Percentiles rank a stretch among this genome's conserved stretches.
Conservation (phyloP, 2,113 vertebrate genomes). For the Corvus moneduloides region DNA sequence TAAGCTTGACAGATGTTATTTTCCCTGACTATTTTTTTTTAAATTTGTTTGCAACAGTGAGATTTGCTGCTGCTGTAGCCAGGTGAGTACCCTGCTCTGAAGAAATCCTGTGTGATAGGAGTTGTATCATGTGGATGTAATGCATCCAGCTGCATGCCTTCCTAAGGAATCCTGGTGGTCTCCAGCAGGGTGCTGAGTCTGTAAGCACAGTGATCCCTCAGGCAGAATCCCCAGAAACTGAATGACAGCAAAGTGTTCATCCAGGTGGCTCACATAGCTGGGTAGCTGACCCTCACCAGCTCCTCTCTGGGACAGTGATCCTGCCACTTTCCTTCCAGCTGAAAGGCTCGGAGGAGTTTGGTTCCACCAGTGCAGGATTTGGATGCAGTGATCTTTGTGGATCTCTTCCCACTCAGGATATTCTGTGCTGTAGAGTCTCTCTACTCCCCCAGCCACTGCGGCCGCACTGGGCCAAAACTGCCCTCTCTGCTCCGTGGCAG, state of each 20-base stretch:
- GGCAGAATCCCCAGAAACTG: background rate
- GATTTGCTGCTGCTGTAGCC: background rate
- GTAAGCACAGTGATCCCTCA: background rate
- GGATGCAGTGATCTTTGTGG: too few species aligned
- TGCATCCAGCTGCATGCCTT: accelerated
- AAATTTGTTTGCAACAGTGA: background rate
- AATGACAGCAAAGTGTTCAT: background rate
- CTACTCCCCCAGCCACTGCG: accelerated
- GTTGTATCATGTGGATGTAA: accelerated
- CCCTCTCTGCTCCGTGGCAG: background rate
- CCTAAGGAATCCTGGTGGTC: background rate
- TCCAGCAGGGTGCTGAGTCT: background rate
- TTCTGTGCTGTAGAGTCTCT: accelerated
- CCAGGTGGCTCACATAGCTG: background rate
- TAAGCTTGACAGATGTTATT: background rate
- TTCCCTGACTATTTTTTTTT: background rate
- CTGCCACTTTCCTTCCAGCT: background rate
- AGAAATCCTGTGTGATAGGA: background rate
- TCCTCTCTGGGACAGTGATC: accelerated
- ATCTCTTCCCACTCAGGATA: background rate
- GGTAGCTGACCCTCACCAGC: background rate
- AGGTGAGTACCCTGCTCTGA: background rate
- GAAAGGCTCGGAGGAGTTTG: background rate
- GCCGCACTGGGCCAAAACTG: background rate
- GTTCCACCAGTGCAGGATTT: accelerated